Evolutionary conservation across 2,888 invertebrate genomes (phyloP).

Genomic region (Aporophyla nigra): DNA sequence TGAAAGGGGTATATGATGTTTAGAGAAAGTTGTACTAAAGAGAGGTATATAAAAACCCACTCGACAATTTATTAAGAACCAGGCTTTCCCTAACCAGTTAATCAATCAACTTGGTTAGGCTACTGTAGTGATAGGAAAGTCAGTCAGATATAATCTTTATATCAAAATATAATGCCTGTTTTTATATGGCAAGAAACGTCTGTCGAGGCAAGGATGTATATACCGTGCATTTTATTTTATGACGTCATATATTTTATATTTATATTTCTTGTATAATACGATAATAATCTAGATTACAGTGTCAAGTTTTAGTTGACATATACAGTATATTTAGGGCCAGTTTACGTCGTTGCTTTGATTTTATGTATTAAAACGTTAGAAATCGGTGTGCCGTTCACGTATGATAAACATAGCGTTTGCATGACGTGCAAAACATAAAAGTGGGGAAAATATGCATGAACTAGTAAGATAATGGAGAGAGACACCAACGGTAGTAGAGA

Average conservation of each 20-base stretch:
- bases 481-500: background rate
- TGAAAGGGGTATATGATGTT: background rate
- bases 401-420: background rate
- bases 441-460: conserved; percentile 29
- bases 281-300: conserved; percentile 50
- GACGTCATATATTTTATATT: conserved; percentile 60
- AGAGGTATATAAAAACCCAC: conserved; percentile 1
- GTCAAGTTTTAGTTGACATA: conserved; percentile 64
- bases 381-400: conserved; percentile 5
- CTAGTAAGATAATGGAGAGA: background rate
- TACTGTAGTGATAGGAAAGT: conserved; percentile 33
- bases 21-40: background rate
- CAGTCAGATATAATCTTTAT: conserved; percentile 48
- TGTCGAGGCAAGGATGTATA: conserved; percentile 56
- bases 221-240: conserved; percentile 60
- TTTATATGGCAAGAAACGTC: conserved; percentile 28
- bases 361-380: conserved; percentile 23
- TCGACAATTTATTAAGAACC: background rate
- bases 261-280: conserved; percentile 61
- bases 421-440: conserved; percentile 6
- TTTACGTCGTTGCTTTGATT: conserved; percentile 50
- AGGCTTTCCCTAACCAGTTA: background rate
- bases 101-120: background rate
- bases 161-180: conserved; percentile 35
- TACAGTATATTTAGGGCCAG: conserved; percentile 46